Base-by-base conservation (phyloP, 2,888 invertebrate species). In the Argyra leucocephala region DNA sequence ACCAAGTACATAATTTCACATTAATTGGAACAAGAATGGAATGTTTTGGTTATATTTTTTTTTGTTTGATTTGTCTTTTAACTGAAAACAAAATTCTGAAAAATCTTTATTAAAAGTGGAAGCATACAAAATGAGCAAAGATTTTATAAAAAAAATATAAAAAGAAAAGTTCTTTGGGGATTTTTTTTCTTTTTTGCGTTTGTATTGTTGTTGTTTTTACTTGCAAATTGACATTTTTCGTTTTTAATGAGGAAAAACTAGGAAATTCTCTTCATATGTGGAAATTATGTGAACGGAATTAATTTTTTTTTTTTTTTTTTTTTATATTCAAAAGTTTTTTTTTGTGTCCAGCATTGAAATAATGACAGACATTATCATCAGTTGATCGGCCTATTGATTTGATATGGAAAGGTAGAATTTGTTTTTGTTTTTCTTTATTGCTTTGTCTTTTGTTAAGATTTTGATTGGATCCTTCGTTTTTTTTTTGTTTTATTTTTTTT, bases 81-180 rank as follows among this genome's bases (percentile, higher is more conserved):
- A 18, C 3, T 9, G n/a, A 48, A 12, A 15, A 48, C 48, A 48
- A 5, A 48, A 48, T 48, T 48, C 48, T 48, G 48, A 48, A 48
- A 48, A 48, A 48, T 48, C 48, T 48, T 48, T 48, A 48, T 48
- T 48, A 48, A 48, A 48, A 48, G 48, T 48, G 48, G 48, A 48
- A 48, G 48, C 48, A 48, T 48, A 48, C 48, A 48, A 48, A 48
- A 48, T 48, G 48, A 48, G 48, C 48, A 48, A 48, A 18, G 18
- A 48, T 48, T 31, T 3, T 18, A 48, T 15, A 31, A 31, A 31
- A 6, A 31, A 31, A 7, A 31, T 4, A 31, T 1, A 31, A 31
- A 31, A 31, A 31, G 1, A 31, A 31, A 7, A 7, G 12, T 26
- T 10, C 31, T 31, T 31, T 31, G 6, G 31, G 31, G 31, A 31